Base-by-base conservation (phyloP, 92 coral and sea anemone genomes). In the Chrysogorgia sp. region DNA sequence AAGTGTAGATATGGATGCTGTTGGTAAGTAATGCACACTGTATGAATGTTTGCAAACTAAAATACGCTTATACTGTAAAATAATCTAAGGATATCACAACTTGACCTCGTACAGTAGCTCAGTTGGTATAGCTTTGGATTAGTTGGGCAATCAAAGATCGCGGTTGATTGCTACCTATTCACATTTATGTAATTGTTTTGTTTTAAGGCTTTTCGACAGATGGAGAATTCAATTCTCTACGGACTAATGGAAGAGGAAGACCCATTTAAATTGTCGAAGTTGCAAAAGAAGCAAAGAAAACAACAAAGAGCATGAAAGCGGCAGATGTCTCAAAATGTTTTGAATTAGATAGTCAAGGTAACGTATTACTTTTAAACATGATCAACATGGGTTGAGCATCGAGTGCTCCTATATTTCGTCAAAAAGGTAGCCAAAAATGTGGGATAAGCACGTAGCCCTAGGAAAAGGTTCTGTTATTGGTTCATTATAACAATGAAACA, bases 151-250 rank as follows among this genome's bases (percentile, higher is more conserved):
- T n/a, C 43, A 37, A 37, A 37, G 6, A 37, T 4, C 12, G 12
- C 6, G 12, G 5, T 58, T 32, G 33, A 58, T 0, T 9, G 29
- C 26, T 10, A 9, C 13, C 14, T 58, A 26, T 22, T 1, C 0
- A 19, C 1, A 26, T 19, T 24, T 0, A 24, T 22, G 1, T 9
- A 58, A 32, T 5, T 58, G 22, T 21, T 22, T 30, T 40, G 1
- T 60, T 23, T 17, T 17, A 17, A 87, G 88, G 90, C 1, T 77
- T 83, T 58, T 32, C 85, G 2, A 83, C 85, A n/a, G 88, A 86
- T 75, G 87, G 84, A 7, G 90, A 81, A 32, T 82, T 86, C 32
- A 87, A 72, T 31, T 83, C 87, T 1, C 58, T 80, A 22, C 58
- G 88, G 12, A 84, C 88, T 15, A 84, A 43, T 80, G 91, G 91